Base-by-base conservation (phyloP, 2,797 vertebrate species). In the Sphaeramia orbicularis region DNA sequence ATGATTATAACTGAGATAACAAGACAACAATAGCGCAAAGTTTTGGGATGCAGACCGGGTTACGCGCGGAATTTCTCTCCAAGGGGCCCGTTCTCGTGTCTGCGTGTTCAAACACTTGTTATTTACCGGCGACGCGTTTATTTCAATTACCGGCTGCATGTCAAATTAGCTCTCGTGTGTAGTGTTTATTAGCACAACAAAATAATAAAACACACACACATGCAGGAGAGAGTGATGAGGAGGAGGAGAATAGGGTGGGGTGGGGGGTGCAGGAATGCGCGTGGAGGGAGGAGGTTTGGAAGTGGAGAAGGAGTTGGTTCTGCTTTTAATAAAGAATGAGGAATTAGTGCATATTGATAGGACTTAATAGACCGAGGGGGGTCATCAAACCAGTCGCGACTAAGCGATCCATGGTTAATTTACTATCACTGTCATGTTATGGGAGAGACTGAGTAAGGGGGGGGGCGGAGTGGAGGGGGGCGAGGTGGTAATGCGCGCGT, bases 371-470 rank as follows among this genome's bases (percentile, higher is more conserved):
- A 94, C 88, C 87, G 89, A 65, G 66, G 77, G 49, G 59, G 91
- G 81, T 92, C 86, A 83, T 93, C 90, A 84, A 94, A 93, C 88
- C 91, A 88, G 86, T 92, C 50, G 92, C 92, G 92, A 95, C 94
- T 95, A 95, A 96, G 94, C 95, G 96, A 95, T 95, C 95, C 95
- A 93, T 93, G 94, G 86, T 96, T 96, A 94, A 96, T 97, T 96
- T 94, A 96, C 95, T 96, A 91, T 92, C 92, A 91, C 91, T 94
- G 94, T 95, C 95, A 95, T 63, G 78, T 90, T 90, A 87, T 94
- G 94, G 92, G 50, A 16, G 52, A 12, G 49, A 2, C 30, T 1
- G 11, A 6, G 10, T 10, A 15, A 12, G 41, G 11, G 1, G 2
- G 21, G 7, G 18, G 1, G 48, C n/a, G n/a, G n/a, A n/a, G n/a